Base-by-base conservation (phyloP, 2,797 vertebrate species). In the Astyanax mexicanus region DNA sequence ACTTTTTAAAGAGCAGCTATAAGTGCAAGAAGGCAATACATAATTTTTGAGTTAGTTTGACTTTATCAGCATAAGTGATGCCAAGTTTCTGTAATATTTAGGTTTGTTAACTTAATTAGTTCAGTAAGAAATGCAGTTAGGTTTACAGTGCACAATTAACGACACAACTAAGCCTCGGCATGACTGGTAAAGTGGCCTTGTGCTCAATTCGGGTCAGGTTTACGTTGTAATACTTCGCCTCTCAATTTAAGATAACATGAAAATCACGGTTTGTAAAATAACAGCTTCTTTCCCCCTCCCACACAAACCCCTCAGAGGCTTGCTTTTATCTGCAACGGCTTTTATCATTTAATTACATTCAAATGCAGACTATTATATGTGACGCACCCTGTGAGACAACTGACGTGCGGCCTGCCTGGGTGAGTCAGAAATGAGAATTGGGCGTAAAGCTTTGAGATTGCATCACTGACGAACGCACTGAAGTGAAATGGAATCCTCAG, bases 331-430 rank as follows among this genome's bases (percentile, higher is more conserved):
- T 67, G 37, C 23, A 25, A 32, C 1, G 32, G 19, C 21, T 44
- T 80, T 75, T 75, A 75, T 72, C 68, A 75, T 71, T 80, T 80
- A 80, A 80, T 72, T 80, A 72, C 38, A 37, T 75, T 80, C n/a
- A 80, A 75, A 75, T 67, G 51, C 35, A 60, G 44, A 52, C 68
- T 60, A 73, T 67, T 61, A 72, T 72, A 64, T 37, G 38, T 75
- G 68, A 80, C 68, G 27, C 44, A 72, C 6, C 13, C 10, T 7
- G 17, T 17, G 49, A 65, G 32, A 74, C 13, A 42, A 32, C 49
- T 70, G 58, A 75, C 77, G 17, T 55, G 45, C 42, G n/a, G 0
- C 69, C 27, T 75, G 40, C 40, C 65, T n/a, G 32, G 29, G 27
- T 72, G 38, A 65, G 52, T 64, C 17, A 65, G 9, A 47, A 70